These are phyloP conservation scores for Noctua fimbriata DNA, from an alignment of 2,888 invertebrate genomes.

Conservation along the genomic window DNA sequence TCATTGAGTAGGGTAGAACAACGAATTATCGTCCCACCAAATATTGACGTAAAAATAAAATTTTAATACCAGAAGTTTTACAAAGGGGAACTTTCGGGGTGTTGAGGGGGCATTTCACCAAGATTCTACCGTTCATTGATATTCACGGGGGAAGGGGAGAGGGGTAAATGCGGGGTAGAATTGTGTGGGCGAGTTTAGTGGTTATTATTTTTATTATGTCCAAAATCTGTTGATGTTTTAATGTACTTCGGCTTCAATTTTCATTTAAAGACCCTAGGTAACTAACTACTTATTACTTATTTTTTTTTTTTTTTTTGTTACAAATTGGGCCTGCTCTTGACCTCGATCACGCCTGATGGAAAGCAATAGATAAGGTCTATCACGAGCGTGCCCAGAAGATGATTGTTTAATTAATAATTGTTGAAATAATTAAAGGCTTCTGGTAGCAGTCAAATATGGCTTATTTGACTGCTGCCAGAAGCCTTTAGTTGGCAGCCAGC, in stretches of 20 bases:
- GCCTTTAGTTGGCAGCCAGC: no score
- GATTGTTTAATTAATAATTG: no score
- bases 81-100: constrained; percentile 3
- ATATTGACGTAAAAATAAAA: constrained; percentile 48
- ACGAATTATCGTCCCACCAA: constrained; percentile 26
- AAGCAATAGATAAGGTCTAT: no score
- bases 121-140: constrained; percentile 44
- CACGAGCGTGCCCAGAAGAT: no score
- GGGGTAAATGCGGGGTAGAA: constrained; percentile 6
- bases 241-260: background rate
- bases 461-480: no score
- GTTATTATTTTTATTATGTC: constrained; percentile 32
- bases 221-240: constrained; percentile 13
- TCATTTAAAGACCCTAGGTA: background rate
- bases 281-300: background rate
- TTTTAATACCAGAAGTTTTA: constrained; percentile 47
- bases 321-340: no score
- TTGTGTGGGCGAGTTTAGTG: constrained; percentile 8
- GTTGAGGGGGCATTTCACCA: constrained; percentile 9
- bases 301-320: background rate
- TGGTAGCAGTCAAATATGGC: no score
- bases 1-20: constrained; percentile 44
- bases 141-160: constrained; percentile 5
- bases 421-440: background rate
- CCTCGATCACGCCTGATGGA: no score